A percentile compares a stretch with the other conserved stretches of the same genome.
Evolutionary conservation across 1,140 invertebrate genomes (phyloP).

Genomic region (Meloidogyne hapla): DNA sequence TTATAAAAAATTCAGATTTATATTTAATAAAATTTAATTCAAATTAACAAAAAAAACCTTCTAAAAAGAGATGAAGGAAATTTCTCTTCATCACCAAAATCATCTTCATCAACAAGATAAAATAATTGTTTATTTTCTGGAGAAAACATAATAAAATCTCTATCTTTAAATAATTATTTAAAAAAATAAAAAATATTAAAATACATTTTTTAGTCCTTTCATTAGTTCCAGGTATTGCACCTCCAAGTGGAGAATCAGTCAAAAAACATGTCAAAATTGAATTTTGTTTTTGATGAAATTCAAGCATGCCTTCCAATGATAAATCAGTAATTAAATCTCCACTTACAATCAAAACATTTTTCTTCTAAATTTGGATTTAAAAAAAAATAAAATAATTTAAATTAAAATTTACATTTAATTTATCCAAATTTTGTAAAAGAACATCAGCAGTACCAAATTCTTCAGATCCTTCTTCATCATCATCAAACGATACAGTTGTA

Average conservation of each 20-base stretch:
- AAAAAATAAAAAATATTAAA: background rate
- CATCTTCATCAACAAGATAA: constrained; percentile 46
- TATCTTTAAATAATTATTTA: constrained; percentile 34
- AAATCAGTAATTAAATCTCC: constrained; percentile 52
- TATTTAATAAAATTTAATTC: too few species aligned
- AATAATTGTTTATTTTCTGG: constrained; percentile 40
- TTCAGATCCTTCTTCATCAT: constrained; percentile 36
- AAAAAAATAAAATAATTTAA: background rate
- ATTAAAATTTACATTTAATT: constrained; percentile 30
- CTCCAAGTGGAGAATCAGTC: constrained; percentile 34
- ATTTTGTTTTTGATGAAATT: constrained; percentile 34
- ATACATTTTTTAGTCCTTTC: constrained; percentile 39
- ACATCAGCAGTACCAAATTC: constrained; percentile 52
- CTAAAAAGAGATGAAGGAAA: constrained; percentile 14
- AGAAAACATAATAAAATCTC: constrained; percentile 41
- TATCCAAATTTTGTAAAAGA: constrained; percentile 30
- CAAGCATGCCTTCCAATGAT: constrained; percentile 36
- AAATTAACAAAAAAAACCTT: constrained; percentile 11
- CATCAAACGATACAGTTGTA: constrained; percentile 34
- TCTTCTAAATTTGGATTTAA: constrained; percentile 34
- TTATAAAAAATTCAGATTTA: too few species aligned
- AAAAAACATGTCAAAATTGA: constrained; percentile 46
- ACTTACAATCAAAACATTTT: constrained; percentile 40
- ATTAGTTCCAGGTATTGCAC: constrained; percentile 41
- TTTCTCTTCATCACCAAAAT: constrained; percentile 43